phyloP scores from a whole-genome alignment of 1,140 invertebrate species.

The Drosophila varians region DNA sequence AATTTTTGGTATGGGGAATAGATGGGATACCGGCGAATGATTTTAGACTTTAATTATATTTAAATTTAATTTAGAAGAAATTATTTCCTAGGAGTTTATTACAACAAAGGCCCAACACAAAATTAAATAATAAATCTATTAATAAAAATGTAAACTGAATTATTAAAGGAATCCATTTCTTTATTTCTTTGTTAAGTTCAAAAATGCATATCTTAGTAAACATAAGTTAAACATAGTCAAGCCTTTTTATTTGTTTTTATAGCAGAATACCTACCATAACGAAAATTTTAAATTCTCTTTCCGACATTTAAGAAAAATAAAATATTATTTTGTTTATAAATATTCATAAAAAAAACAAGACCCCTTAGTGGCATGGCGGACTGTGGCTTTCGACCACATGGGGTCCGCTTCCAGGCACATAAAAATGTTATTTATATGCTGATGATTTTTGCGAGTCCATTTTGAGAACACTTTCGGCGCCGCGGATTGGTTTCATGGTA shows the following conservation, averaged over 20 bases:
- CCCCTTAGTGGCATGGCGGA: background rate
- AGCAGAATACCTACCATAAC: background rate
- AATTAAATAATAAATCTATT: no score
- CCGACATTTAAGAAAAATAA: background rate
- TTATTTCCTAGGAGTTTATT: no score
- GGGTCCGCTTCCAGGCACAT: constrained; percentile 5
- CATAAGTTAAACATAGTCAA: no score
- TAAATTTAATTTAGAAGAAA: no score
- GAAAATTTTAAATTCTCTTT: constrained; percentile 16
- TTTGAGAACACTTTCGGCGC: background rate
- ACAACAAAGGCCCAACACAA: no score
- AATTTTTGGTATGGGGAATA: no score
- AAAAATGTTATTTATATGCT: constrained; percentile 61
- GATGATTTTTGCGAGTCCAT: constrained; percentile 30
- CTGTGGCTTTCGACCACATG: constrained; percentile 17
- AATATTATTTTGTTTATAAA: constrained; percentile 16
- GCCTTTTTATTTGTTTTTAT: no score
- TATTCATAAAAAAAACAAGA: constrained; percentile 17
- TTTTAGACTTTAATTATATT: no score
- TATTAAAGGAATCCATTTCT: no score
- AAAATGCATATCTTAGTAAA: no score
- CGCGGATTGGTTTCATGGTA: background rate
- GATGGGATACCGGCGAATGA: background rate
- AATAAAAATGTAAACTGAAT: no score
- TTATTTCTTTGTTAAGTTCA: no score